Evolutionary conservation across 2,797 vertebrate genomes (phyloP).

Genomic region (Dermochelys coriacea): DNA sequence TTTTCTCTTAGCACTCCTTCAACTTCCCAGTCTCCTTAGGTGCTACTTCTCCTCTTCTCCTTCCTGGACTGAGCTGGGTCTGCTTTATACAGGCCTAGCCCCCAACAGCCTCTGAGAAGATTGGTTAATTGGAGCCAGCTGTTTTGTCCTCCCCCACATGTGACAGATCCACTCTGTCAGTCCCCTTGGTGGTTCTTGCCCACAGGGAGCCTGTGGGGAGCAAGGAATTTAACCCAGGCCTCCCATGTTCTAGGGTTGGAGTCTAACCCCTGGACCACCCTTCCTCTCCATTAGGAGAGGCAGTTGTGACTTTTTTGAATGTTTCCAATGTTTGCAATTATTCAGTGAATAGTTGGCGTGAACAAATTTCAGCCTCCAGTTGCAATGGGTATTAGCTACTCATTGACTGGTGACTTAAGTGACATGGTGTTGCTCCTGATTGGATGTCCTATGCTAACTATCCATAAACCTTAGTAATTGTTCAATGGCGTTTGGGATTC

Average conservation of each 20-base stretch:
- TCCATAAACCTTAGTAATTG: not conserved
- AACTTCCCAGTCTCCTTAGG: too few relatives aligned
- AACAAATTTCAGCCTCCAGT: not conserved
- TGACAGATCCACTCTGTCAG: too few relatives aligned
- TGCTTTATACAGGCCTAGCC: too few relatives aligned
- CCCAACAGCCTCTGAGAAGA: too few relatives aligned
- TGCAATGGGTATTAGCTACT: not conserved
- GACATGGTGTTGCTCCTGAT: not conserved
- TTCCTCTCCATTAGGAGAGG: not conserved
- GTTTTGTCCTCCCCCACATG: too few relatives aligned
- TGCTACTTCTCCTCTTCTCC: too few relatives aligned
- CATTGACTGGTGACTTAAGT: not conserved
- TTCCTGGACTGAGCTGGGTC: too few relatives aligned
- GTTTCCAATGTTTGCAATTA: not conserved
- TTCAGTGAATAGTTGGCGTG: not conserved
- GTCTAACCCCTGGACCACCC: not conserved
- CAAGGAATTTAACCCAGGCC: not conserved
- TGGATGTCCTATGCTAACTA: not conserved
- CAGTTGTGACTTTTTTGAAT: not conserved
- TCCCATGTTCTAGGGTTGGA: not conserved
- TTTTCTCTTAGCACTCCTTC: too few relatives aligned
- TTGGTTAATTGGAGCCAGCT: too few relatives aligned
- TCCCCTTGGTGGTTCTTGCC: too few relatives aligned
- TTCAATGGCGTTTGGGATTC: not conserved
- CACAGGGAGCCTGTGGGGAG: not conserved